These are phyloP conservation scores for Aplysia californica DNA, from an alignment of 1,140 invertebrate genomes.

Conservation along the genomic window DNA sequence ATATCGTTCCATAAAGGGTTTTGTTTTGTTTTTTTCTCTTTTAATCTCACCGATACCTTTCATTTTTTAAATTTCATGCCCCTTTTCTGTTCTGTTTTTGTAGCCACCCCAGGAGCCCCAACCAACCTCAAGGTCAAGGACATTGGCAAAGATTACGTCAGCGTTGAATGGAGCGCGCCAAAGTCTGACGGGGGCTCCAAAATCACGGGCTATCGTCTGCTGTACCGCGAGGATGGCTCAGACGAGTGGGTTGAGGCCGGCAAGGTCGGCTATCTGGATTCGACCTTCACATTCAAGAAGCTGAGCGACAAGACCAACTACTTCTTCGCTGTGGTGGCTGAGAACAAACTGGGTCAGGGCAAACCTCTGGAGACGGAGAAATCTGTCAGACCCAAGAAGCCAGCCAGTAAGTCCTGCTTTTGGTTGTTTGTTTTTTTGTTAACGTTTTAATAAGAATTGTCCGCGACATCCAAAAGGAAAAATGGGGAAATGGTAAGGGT, in stretches of 20 bases:
- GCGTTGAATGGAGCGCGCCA: constrained; percentile 89
- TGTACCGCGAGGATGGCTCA: constrained; percentile 82
- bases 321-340: constrained; percentile 93
- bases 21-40: no score
- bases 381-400: constrained; percentile 72
- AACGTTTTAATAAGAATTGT: no score
- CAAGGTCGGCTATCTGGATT: constrained; percentile 82
- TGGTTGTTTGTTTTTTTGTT: no score
- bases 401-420: constrained; percentile 41
- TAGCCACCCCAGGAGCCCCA: constrained; percentile 79
- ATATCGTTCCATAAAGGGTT: no score
- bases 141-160: constrained; percentile 93
- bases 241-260: constrained; percentile 85
- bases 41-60: no score
- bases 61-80: background rate
- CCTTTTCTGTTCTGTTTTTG: constrained; percentile 62
- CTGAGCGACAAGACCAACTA: constrained; percentile 94
- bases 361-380: constrained; percentile 91
- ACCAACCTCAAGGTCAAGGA: constrained; percentile 83
- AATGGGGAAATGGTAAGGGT: no score
- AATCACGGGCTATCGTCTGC: constrained; percentile 95
- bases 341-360: constrained; percentile 94
- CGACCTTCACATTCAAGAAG: constrained; percentile 87
- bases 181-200: constrained; percentile 87
- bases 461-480: no score